phyloP scores from a whole-genome alignment of 2,888 invertebrate genomes.

The Acrocyrtus sp. region DNA sequence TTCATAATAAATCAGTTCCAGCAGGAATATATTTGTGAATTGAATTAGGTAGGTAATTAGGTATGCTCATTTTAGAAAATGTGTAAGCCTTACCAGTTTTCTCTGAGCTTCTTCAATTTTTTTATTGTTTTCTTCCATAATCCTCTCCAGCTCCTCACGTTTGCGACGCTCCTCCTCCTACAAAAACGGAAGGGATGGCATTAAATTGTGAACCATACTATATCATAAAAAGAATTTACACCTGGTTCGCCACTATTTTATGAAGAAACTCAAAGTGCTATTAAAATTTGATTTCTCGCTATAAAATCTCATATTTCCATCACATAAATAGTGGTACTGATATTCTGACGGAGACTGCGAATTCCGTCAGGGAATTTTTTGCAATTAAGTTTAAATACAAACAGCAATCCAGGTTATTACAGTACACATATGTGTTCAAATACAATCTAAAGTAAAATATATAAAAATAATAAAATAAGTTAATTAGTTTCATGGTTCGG shows the following conservation, averaged over 20 bases:
- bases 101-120: constrained; percentile 97
- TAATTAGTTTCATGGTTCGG: too few species aligned
- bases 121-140: constrained; percentile 97
- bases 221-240: constrained; percentile 26
- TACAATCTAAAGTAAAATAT: constrained; percentile 42
- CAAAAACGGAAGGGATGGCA: constrained; percentile 64
- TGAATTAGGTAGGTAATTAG: background rate
- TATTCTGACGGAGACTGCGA: too few species aligned
- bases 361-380: too few species aligned
- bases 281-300: too few species aligned
- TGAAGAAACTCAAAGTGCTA: too few species aligned
- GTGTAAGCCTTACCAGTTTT: constrained; percentile 81
- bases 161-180: constrained; percentile 98
- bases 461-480: too few species aligned
- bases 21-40: background rate
- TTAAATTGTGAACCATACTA: constrained; percentile 44
- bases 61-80: background rate
- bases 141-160: constrained; percentile 93
- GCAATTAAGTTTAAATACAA: constrained; percentile 47
- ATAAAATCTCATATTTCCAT: too few species aligned
- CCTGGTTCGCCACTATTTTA: constrained; percentile 50
- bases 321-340: too few species aligned
- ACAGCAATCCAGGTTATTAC: constrained; percentile 50
- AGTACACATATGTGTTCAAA: constrained; percentile 49
- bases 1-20: background rate